A percentile compares a stretch with the other conserved stretches of the same genome.
Conservation (phyloP, 2,113 vertebrate genomes). For the Orientallactaga bullata region DNA sequence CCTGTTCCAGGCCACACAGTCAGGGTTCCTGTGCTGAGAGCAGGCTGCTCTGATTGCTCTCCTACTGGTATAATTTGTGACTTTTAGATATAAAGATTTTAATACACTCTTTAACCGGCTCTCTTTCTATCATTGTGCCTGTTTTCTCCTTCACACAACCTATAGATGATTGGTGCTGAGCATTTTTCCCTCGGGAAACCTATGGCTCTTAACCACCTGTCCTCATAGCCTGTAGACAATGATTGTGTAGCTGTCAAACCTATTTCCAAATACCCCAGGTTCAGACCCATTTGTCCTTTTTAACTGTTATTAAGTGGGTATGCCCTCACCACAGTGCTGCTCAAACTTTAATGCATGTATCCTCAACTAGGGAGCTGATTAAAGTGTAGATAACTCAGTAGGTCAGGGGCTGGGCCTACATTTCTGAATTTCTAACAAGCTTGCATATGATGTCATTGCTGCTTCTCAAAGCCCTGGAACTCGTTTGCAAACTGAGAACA, state of each 20-base stretch:
- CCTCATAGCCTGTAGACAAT: neutral
- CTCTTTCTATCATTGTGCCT: neutral
- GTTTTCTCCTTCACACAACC: neutral
- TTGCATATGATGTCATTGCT: neutral
- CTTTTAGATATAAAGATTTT: neutral
- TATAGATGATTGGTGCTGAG: neutral
- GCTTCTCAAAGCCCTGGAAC: neutral
- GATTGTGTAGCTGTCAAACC: neutral
- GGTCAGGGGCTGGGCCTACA: no score
- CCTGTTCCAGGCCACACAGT: neutral
- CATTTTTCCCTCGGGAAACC: neutral
- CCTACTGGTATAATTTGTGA: neutral
- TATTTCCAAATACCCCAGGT: neutral
- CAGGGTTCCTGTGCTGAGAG: neutral
- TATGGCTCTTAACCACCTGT: slow-evolving; percentile 1
- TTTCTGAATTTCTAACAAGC: neutral
- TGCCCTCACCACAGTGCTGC: neutral
- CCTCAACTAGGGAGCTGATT: neutral
- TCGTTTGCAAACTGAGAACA: neutral
- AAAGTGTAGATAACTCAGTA: neutral
- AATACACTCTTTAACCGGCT: neutral
- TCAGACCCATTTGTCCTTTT: neutral
- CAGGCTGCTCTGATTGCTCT: neutral
- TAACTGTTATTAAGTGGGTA: neutral
- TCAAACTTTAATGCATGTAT: neutral